These are phyloP conservation scores for Oreotragus oreotragus DNA, from an alignment of 2,113 vertebrate species.

Conservation along the genomic window DNA sequence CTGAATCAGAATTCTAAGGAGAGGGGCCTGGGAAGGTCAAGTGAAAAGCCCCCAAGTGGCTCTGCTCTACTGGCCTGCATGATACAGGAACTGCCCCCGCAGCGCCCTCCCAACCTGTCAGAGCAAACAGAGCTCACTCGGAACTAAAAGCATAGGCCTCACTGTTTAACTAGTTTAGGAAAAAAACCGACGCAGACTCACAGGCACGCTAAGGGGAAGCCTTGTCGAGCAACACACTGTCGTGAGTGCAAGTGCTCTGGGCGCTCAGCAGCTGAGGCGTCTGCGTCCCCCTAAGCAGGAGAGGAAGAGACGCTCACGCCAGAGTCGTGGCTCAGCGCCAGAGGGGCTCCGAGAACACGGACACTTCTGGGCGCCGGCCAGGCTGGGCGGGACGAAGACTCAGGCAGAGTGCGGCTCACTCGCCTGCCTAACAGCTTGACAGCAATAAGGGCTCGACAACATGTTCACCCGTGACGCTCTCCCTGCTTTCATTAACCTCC, in stretches of 20 bases:
- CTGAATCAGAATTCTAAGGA: not conserved
- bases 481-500: not conserved
- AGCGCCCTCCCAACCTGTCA: not conserved
- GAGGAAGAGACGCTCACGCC: not conserved
- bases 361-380: not conserved
- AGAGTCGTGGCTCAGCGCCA: not conserved
- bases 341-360: not conserved
- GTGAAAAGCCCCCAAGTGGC: not conserved
- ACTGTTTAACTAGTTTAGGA: not conserved
- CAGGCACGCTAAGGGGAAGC: not conserved
- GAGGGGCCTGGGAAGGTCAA: not conserved
- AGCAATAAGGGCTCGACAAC: not conserved
- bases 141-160: not conserved
- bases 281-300: not conserved
- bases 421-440: not conserved
- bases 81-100: not conserved
- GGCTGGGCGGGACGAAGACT: fast-evolving
- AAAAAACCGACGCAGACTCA: not conserved
- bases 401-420: fast-evolving
- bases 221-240: not conserved
- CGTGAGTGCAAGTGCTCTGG: not conserved
- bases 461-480: not conserved
- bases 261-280: not conserved
- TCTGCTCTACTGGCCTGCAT: not conserved
- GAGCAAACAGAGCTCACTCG: not conserved